Conservation (phyloP, 2,113 vertebrate genomes). For the Rhinichthys klamathensis region DNA sequence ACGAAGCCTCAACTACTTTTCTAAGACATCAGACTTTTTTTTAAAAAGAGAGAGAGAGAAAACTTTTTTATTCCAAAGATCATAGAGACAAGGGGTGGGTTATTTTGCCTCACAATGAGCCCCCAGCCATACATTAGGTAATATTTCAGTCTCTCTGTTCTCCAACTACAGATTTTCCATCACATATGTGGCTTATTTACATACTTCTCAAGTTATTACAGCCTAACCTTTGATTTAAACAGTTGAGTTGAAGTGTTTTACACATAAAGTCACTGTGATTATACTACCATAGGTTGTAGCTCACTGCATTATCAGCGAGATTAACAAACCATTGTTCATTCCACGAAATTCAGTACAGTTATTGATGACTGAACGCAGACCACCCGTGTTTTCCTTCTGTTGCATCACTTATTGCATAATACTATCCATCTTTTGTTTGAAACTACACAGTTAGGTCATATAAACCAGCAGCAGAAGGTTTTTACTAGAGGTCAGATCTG, state of each 20-base stretch:
- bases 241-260: not conserved
- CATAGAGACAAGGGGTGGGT: not conserved
- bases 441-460: not conserved
- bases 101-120: not conserved
- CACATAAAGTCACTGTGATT: not conserved
- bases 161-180: not conserved
- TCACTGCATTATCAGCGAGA: not conserved
- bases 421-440: not conserved
- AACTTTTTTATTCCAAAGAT: not conserved
- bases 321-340: conserved; percentile 32
- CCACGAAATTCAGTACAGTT: not conserved
- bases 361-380: not conserved
- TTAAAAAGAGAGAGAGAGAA: not conserved
- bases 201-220: not conserved
- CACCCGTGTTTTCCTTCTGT: conserved; percentile 21
- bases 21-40: not conserved
- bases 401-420: conserved; percentile 6
- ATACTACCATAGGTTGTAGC: not conserved
- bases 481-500: conserved; percentile 5
- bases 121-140: not conserved
- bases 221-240: not conserved
- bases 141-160: not conserved
- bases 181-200: not conserved
- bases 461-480: not conserved
- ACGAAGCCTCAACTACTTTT: not conserved